Conservation (phyloP, 2,113 vertebrate species). For the Bos javanicus region DNA sequence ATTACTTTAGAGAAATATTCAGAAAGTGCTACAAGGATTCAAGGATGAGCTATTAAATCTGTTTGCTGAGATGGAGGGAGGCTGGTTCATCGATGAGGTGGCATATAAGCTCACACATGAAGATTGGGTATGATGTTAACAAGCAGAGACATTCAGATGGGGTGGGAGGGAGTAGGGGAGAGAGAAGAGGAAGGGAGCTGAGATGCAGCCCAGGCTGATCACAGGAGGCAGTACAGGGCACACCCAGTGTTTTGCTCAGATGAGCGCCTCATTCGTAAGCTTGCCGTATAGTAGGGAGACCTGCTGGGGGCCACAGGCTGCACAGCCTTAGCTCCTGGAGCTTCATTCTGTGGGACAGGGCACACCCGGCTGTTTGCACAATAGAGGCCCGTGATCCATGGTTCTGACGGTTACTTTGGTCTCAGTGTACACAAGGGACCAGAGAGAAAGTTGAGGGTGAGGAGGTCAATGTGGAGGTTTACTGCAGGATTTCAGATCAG, state of each 20-base stretch:
- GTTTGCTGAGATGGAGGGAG: not conserved
- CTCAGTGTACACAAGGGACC: not conserved
- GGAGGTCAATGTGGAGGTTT: not conserved
- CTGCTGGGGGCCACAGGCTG: fast-evolving
- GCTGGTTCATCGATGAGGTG: not conserved
- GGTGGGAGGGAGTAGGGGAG: not conserved
- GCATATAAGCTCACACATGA: not conserved
- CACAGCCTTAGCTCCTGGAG: fast-evolving
- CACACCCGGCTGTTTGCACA: not conserved
- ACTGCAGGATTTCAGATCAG: not conserved
- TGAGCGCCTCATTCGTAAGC: not conserved
- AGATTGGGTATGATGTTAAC: not conserved
- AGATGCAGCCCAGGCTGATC: not conserved
- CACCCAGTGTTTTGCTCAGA: not conserved
- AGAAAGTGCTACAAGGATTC: not conserved
- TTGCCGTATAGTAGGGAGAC: not conserved
- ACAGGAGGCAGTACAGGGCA: fast-evolving
- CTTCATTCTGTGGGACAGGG: not conserved
- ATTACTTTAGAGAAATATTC: not conserved
- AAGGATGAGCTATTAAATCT: not conserved
- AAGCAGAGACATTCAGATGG: not conserved
- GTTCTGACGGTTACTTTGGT: not conserved
- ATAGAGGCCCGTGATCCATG: not conserved
- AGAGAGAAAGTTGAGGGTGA: not conserved
- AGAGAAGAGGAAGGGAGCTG: not conserved